Conservation (phyloP, 2,113 vertebrate species). For the Chloropsis hardwickii region DNA sequence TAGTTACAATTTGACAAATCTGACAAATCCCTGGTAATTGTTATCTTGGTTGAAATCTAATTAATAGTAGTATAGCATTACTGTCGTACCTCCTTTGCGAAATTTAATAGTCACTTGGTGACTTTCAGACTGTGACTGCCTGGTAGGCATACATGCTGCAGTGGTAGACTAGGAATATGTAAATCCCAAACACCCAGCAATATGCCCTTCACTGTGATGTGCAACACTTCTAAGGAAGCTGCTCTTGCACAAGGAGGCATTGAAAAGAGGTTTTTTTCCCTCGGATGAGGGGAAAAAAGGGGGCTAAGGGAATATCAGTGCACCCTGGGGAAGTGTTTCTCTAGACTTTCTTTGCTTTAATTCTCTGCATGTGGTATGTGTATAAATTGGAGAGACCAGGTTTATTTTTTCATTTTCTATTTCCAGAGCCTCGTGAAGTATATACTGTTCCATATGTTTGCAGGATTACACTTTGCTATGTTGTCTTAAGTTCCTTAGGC, state of each 20-base stretch:
- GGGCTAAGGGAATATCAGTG: background rate
- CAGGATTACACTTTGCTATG: background rate
- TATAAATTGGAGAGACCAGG: background rate
- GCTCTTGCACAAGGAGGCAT: background rate
- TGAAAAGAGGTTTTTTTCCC: background rate
- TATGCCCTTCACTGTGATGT: rapidly evolving
- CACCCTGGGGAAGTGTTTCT: background rate
- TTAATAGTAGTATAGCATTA: conserved; percentile 40
- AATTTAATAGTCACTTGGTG: conserved; percentile 13
- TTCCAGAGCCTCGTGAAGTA: background rate
- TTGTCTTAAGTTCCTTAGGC: background rate
- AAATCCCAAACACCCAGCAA: background rate
- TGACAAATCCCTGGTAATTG: conserved; percentile 13
- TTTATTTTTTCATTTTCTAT: background rate
- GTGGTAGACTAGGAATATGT: background rate
- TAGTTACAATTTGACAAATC: conserved; percentile 31
- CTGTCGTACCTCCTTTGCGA: background rate
- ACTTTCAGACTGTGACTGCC: background rate
- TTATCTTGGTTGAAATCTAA: conserved; percentile 27
- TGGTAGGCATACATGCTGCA: background rate
- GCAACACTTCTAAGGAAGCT: background rate
- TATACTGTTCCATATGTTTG: background rate
- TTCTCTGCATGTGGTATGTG: background rate
- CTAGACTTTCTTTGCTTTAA: background rate
- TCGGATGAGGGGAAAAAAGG: background rate